Conservation (phyloP, 2,797 vertebrate species). For the Hybognathus amarus region DNA sequence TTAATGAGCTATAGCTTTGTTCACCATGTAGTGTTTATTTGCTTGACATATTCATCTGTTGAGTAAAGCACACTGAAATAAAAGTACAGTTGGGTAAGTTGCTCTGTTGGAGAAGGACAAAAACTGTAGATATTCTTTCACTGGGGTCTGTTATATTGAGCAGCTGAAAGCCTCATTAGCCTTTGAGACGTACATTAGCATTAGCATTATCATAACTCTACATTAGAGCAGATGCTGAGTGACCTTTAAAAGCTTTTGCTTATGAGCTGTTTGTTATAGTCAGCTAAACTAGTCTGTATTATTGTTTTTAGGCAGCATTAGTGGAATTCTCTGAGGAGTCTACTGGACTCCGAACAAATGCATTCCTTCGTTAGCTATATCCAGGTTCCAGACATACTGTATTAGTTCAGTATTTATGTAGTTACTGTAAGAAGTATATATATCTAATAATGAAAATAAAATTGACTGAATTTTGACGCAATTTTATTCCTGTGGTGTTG, state of each 20-base stretch:
- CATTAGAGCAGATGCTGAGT: constrained; percentile 38
- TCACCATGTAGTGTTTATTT: constrained; percentile 24
- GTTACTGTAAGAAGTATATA: neutral
- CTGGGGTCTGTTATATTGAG: neutral
- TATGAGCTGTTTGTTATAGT: constrained; percentile 30
- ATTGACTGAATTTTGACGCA: neutral
- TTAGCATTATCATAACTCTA: constrained; percentile 32
- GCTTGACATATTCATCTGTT: constrained; percentile 1
- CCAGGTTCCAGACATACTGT: neutral
- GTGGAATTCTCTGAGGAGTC: constrained; percentile 6
- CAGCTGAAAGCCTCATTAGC: constrained; percentile 36
- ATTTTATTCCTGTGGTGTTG: neutral
- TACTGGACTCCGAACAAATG: neutral
- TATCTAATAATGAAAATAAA: neutral
- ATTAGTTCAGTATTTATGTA: neutral
- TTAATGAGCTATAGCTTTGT: constrained; percentile 14
- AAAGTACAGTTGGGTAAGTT: neutral
- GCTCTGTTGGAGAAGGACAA: neutral
- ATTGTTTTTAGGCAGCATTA: constrained; percentile 30
- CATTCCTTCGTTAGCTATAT: neutral
- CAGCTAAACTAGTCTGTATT: constrained; percentile 31
- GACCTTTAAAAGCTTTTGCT: constrained; percentile 44
- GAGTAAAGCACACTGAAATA: constrained; percentile 1
- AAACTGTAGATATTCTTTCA: constrained; percentile 10
- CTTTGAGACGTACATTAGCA: constrained; percentile 34